Evolutionary conservation across 2,113 vertebrate genomes (phyloP).

Genomic region (Urocitellus parryii): DNA sequence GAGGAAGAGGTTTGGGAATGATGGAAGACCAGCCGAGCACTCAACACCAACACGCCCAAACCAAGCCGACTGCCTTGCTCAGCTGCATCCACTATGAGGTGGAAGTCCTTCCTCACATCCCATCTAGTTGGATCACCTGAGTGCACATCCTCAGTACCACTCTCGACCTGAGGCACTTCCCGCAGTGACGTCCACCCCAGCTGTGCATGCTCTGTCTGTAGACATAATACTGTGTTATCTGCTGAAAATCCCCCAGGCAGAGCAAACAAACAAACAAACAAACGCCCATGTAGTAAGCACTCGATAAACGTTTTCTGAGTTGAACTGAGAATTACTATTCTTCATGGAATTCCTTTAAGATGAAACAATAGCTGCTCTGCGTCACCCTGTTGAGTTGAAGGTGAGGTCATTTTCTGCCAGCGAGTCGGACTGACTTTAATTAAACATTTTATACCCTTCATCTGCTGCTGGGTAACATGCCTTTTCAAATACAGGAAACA

Average conservation of each 20-base stretch:
- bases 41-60: background rate
- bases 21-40: background rate
- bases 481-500: conserved; percentile 85
- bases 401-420: conserved; percentile 85
- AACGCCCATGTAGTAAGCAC: conserved; percentile 10
- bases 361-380: conserved; percentile 54
- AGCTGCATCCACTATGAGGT: background rate
- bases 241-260: background rate
- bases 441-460: conserved; percentile 84
- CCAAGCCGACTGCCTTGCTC: background rate
- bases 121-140: background rate
- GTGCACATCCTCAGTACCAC: background rate
- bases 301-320: conserved; percentile 38
- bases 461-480: conserved; percentile 78
- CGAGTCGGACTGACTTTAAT: conserved; percentile 83
- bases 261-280: background rate
- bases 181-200: background rate
- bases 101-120: background rate
- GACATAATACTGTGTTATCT: background rate
- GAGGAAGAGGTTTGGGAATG: background rate
- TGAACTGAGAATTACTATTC: conserved; percentile 35
- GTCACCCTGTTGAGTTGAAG: conserved; percentile 81
- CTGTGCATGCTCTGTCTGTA: background rate
- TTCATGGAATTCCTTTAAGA: conserved; percentile 64
- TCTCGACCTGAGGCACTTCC: background rate